phyloP scores from a whole-genome alignment of 1,140 invertebrate species.

The Aradophagus sp. region DNA sequence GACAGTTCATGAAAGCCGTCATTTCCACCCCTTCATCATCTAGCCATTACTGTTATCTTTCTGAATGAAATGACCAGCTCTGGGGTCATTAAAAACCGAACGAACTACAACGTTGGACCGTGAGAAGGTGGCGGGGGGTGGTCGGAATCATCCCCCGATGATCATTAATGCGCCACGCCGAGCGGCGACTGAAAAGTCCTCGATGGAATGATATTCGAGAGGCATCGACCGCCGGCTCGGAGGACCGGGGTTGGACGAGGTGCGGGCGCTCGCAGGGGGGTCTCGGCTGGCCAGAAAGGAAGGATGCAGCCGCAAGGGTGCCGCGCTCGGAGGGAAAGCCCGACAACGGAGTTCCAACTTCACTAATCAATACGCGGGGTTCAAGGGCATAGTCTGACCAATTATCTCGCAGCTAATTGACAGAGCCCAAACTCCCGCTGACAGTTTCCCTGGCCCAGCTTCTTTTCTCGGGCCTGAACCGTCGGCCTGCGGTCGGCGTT shows the following conservation, averaged over 20 bases:
- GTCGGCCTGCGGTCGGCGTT: too few relatives aligned
- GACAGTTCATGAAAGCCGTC: too few relatives aligned
- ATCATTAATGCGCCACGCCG: conserved; percentile 30
- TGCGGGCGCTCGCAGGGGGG: conserved; percentile 21
- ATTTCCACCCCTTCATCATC: too few relatives aligned
- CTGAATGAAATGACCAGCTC: too few relatives aligned
- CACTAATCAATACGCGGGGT: conserved; percentile 75
- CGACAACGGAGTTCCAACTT: conserved; percentile 70
- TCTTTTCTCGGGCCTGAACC: too few relatives aligned
- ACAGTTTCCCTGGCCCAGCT: too few relatives aligned
- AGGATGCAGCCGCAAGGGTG: conserved; percentile 60
- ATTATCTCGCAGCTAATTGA: conserved; percentile 73
- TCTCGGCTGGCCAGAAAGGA: conserved; percentile 34
- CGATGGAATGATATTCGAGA: conserved; percentile 46
- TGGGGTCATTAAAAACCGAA: conserved; percentile 5
- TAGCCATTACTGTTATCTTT: too few relatives aligned
- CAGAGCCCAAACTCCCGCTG: conserved; percentile 56
- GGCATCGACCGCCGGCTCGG: conserved; percentile 56
- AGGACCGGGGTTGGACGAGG: conserved; percentile 47
- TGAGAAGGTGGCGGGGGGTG: neutral
- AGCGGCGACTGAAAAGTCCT: conserved; percentile 49
- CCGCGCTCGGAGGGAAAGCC: conserved; percentile 63
- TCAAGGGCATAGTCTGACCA: conserved; percentile 75
- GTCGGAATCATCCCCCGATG: conserved; percentile 7
- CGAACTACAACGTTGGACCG: conserved; percentile 11